Conservation (phyloP, 2,113 vertebrate species). For the Dendrocopos noguchii region DNA sequence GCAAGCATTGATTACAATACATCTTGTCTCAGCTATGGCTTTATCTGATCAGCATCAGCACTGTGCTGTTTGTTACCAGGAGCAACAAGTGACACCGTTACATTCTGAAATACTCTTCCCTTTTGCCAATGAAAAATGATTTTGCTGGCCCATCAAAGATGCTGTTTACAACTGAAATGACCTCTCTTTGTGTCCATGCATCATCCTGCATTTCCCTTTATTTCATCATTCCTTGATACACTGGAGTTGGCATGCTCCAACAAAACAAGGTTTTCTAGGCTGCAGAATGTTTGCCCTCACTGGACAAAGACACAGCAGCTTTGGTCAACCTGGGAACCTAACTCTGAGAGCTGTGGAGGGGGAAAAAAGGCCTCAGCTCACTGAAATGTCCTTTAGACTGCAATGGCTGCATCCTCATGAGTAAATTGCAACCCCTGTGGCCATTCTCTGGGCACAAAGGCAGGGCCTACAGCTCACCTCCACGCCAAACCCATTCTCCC, state of each 20-base stretch:
- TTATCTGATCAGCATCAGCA: background rate
- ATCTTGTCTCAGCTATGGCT: background rate
- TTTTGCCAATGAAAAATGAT: background rate
- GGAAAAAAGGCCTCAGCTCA: background rate
- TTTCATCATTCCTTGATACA: background rate
- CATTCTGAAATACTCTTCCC: background rate
- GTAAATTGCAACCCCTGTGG: background rate
- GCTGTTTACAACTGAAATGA: background rate
- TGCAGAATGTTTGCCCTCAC: background rate
- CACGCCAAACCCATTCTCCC: background rate
- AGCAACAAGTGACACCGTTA: background rate
- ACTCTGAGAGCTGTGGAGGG: background rate
- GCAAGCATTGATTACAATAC: background rate
- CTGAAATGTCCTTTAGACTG: background rate
- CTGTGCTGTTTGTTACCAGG: background rate
- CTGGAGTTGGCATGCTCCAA: background rate
- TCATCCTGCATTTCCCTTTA: background rate
- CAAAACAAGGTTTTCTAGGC: background rate
- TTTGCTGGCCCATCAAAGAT: background rate
- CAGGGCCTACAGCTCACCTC: background rate
- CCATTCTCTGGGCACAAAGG: background rate
- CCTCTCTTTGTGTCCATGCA: background rate
- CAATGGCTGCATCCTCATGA: background rate
- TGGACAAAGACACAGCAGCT: fast-evolving
- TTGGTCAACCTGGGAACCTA: background rate